These are phyloP conservation scores for Drosophila nebulosa DNA, from an alignment of 1,140 invertebrate genomes.

Conservation along the genomic window DNA sequence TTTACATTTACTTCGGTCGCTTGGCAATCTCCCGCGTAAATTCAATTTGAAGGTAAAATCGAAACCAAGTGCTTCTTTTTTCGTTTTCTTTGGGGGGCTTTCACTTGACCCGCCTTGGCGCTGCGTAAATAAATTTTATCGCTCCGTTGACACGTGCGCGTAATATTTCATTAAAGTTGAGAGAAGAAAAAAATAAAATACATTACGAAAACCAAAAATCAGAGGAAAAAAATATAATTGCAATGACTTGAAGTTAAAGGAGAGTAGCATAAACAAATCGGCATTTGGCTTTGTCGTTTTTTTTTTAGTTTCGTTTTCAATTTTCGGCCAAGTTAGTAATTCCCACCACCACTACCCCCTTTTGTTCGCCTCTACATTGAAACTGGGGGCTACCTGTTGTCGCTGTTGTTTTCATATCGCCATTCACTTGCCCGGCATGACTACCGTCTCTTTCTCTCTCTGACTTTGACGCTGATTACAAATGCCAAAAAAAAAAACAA, in stretches of 20 bases:
- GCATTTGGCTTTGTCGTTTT: slow-evolving; percentile 38
- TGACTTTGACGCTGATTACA: slow-evolving; percentile 49
- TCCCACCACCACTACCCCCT: no score
- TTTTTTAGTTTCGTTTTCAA: slow-evolving; percentile 73
- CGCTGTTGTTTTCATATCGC: slow-evolving; percentile 5
- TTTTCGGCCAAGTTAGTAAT: slow-evolving; percentile 66
- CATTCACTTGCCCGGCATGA: neutral
- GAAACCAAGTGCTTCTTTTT: neutral
- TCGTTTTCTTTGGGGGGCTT: slow-evolving; percentile 44
- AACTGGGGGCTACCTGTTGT: slow-evolving; percentile 2
- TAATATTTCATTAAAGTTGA: slow-evolving; percentile 72
- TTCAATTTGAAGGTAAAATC: slow-evolving; percentile 70
- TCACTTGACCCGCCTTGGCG: slow-evolving; percentile 74
- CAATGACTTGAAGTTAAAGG: slow-evolving; percentile 29
- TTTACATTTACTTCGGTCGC: slow-evolving; percentile 72
- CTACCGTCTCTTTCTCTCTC: neutral
- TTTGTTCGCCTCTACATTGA: slow-evolving; percentile 1
- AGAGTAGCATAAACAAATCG: slow-evolving; percentile 64
- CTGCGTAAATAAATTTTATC: slow-evolving; percentile 79
- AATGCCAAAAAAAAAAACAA: slow-evolving; percentile 32
- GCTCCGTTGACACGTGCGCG: slow-evolving; percentile 74
- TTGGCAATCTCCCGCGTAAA: slow-evolving; percentile 59
- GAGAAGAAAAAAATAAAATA: slow-evolving; percentile 28
- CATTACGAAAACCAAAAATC: neutral
- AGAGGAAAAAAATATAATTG: slow-evolving; percentile 30